Base-by-base conservation (phyloP, 2,113 vertebrate species). In the Carassius auratus region DNA sequence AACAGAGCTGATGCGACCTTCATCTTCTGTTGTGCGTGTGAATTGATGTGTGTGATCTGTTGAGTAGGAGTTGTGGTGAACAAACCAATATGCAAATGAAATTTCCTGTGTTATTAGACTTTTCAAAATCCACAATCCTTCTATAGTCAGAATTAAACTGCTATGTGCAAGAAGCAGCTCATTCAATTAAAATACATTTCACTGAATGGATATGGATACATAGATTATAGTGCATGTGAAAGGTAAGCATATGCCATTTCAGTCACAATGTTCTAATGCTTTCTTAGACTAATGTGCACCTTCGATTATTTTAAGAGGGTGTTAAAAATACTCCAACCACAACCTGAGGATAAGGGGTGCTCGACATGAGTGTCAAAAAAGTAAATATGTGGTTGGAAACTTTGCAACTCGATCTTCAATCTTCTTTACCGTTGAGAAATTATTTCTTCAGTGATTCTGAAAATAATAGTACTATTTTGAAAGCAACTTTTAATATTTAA, bases 331-430 rank as follows among this genome's bases (percentile, higher is more conserved):
- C 87, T 87, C 1, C 0, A 3, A n/a, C 15, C 45, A 85, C 68
- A 84, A 81, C 81, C 62, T n/a, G 42, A 80, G 57, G 33, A 15
- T 80, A 45, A 64, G 71, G 21, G 73, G n/a, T 62, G 69, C 79
- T 52, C 30, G 7, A 3, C 19, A 8, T 71, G 14, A 57, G 62
- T 38, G 57, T 3, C 57, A 85, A 62, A 74, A 85, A 76, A 88
- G 85, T 80, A 76, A 84, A 77, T 75, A 3, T 89, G 92, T 7
- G 93, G 93, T 91, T 92, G 92, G 94, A 94, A 94, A 93, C 85
- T 64, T 81, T 66, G 48, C 83, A 75, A 84, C 89, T 90, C 76
- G 84, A 88, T 85, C 30, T 68, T 71, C 86, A 15, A 36, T 90
- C 91, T 92, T 89, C 88, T 90, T 68, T 26, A 83, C 89, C 8